A percentile compares a stretch with the other conserved stretches of the same genome.
phyloP scores from a whole-genome alignment of 35 echinoderm and acorn worm species.

The Amphiura filiformis region DNA sequence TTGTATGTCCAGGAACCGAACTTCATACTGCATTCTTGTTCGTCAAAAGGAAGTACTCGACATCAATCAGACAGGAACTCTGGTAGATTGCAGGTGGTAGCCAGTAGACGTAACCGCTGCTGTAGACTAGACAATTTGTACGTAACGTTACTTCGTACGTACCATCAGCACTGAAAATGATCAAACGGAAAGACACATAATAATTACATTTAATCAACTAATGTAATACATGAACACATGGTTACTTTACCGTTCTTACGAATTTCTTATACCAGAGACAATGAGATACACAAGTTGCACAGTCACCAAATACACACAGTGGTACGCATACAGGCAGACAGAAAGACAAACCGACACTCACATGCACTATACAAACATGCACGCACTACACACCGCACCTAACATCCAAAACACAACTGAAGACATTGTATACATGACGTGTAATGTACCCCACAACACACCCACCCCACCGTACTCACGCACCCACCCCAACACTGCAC shows the following conservation, averaged over 20 bases:
- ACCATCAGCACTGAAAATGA: not conserved
- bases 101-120: constrained; percentile 13
- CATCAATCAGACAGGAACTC: constrained; percentile 30
- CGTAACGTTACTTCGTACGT: not conserved
- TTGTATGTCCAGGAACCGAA: constrained; percentile 44
- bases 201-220: not conserved
- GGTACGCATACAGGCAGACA: not conserved
- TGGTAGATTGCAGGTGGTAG: constrained; percentile 35
- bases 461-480: too few relatives aligned
- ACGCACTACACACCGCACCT: too few relatives aligned
- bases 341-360: not conserved
- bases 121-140: constrained; percentile 8
- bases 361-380: not conserved
- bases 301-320: not conserved
- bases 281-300: not conserved
- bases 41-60: constrained; percentile 29
- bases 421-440: too few relatives aligned
- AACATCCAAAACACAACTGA: too few relatives aligned
- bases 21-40: constrained; percentile 35
- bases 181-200: not conserved
- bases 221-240: not conserved
- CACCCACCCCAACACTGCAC: too few relatives aligned
- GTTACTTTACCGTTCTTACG: not conserved
- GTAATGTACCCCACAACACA: too few relatives aligned
- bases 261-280: not conserved